Evolutionary conservation across 2,113 vertebrate species (phyloP).

Genomic region (Saccopteryx leptura): DNA sequence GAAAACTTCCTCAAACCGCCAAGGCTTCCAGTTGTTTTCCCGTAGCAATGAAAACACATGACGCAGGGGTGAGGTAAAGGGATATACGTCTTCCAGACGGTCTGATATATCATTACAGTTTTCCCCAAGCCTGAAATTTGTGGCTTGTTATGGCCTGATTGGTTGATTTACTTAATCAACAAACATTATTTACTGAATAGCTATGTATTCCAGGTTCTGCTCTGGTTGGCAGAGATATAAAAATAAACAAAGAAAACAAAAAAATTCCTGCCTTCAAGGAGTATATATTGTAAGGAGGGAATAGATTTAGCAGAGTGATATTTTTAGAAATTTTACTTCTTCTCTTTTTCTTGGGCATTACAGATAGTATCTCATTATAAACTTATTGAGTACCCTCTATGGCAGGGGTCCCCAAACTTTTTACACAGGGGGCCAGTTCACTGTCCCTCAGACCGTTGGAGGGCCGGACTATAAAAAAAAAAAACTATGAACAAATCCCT

Average conservation of each 20-base stretch:
- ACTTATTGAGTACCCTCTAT: neutral
- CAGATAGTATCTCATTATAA: conserved; percentile 43
- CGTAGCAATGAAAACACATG: conserved; percentile 17
- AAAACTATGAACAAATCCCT: no score
- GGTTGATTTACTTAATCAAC: conserved; percentile 29
- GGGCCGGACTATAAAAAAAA: no score
- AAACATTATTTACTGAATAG: conserved; percentile 42
- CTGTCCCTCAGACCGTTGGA: no score
- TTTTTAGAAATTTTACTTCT: neutral
- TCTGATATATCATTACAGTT: neutral
- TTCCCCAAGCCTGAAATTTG: neutral
- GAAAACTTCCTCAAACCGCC: neutral
- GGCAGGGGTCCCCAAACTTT: no score
- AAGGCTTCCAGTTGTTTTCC: neutral
- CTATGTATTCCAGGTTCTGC: neutral
- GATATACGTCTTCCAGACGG: neutral
- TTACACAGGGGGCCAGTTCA: no score
- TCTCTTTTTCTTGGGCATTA: neutral
- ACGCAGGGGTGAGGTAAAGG: neutral
- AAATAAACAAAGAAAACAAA: conserved; percentile 16
- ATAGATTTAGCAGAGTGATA: neutral
- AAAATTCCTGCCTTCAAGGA: neutral
- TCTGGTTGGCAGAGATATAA: neutral
- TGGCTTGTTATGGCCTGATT: neutral
- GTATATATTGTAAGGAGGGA: neutral